Evolutionary conservation across 2,113 vertebrate genomes (phyloP).

Genomic region (Paraplagusia blochii): DNA sequence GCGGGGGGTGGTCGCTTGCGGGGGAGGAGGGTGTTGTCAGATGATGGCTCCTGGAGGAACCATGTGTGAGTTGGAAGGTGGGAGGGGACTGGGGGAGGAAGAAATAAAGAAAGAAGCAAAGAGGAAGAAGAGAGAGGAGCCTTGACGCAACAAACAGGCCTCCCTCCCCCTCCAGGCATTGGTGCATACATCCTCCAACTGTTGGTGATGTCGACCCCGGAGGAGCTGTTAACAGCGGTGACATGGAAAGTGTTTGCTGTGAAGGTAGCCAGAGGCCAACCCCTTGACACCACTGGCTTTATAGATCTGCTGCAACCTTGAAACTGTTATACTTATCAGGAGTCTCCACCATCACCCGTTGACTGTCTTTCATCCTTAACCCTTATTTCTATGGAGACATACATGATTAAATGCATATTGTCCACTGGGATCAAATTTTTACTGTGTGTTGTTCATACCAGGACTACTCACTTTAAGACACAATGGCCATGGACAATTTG

Average conservation of each 20-base stretch:
- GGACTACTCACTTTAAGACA: neutral
- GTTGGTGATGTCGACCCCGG: slow-evolving; percentile 62
- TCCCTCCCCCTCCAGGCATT: slow-evolving; percentile 52
- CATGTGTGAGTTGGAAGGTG: slow-evolving; percentile 61
- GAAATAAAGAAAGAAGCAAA: slow-evolving; percentile 52
- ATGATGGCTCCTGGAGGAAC: slow-evolving; percentile 68
- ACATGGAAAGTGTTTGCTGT: slow-evolving; percentile 60
- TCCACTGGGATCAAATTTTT: too few species aligned
- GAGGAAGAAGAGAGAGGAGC: slow-evolving; percentile 54
- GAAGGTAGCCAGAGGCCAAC: slow-evolving; percentile 50
- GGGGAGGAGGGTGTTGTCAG: slow-evolving; percentile 68
- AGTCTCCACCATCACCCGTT: too few species aligned
- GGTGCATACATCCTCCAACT: slow-evolving; percentile 60
- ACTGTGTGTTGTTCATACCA: neutral
- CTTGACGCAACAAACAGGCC: slow-evolving; percentile 66
- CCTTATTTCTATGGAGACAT: neutral
- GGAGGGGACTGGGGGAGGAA: slow-evolving; percentile 50
- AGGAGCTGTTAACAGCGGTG: slow-evolving; percentile 68
- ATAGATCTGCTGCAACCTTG: slow-evolving; percentile 38
- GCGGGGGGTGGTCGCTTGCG: slow-evolving; percentile 56
- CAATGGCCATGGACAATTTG: too few species aligned
- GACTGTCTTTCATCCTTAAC: too few species aligned
- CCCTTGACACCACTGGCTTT: slow-evolving; percentile 43
- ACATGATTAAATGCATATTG: neutral
- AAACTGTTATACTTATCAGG: neutral